Evolutionary conservation across 2,888 invertebrate genomes (phyloP).

Genomic region (Scrobipalpa costella): DNA sequence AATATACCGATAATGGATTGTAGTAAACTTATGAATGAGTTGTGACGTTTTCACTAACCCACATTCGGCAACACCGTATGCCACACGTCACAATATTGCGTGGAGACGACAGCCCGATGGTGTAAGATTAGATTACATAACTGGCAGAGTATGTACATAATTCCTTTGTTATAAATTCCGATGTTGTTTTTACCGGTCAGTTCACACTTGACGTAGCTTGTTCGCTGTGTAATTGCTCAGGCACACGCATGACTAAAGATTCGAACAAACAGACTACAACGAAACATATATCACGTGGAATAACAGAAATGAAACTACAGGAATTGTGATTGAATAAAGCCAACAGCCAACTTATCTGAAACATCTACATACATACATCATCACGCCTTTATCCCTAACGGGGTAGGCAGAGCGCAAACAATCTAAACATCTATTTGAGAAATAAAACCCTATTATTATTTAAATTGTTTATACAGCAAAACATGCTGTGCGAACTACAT

Average conservation of each 20-base stretch:
- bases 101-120: constrained; percentile 13
- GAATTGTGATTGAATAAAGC: too few relatives aligned
- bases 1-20: too few relatives aligned
- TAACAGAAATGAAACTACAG: neutral
- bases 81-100: constrained; percentile 8
- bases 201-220: constrained; percentile 32
- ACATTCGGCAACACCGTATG: neutral
- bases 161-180: constrained; percentile 50
- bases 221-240: constrained; percentile 42
- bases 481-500: too few relatives aligned
- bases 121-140: constrained; percentile 28
- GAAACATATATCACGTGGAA: neutral
- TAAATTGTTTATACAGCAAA: too few relatives aligned
- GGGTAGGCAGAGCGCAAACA: too few relatives aligned
- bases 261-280: neutral
- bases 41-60: constrained; percentile 3
- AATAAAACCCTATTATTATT: too few relatives aligned
- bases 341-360: too few relatives aligned
- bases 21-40: neutral
- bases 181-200: constrained; percentile 39
- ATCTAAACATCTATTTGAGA: too few relatives aligned
- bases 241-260: constrained; percentile 40
- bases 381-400: too few relatives aligned
- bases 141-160: constrained; percentile 38
- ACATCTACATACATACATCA: too few relatives aligned